Evolutionary conservation across 1,140 invertebrate genomes (phyloP), one percentile per base, ranked within the genome.

Genomic region (Drosophila murphyi): DNA sequence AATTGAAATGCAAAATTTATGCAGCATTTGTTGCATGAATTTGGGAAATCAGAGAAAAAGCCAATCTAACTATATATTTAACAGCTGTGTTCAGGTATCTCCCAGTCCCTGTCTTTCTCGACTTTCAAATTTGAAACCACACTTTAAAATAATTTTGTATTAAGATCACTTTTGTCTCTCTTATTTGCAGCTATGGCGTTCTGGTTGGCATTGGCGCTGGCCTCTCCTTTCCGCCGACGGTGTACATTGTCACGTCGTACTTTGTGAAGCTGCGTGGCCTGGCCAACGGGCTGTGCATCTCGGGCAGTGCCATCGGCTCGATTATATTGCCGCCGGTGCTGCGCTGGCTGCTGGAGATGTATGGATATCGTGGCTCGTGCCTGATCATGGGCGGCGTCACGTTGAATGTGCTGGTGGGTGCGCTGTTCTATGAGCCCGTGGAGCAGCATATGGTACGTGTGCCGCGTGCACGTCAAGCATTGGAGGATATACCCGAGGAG

Each of bases 191-290:
- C 93, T 97, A 96, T 93, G 96, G 96, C 48, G 94, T 96, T 8
- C 93, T 97, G 55, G 96, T 97, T n/a, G 96, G 96, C 50, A 95
- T 95, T 48, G 96, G 96, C 4, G 96, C 96, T 5, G 96, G 96
- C 0, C 92, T 97, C 34, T 95, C 96, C 0, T 97, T 97, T 92
- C 96, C 97, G 3, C 97, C 97, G 32, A 97, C 97, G 0, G 96
- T 98, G n/a, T 97, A 97, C 89, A 97, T 98, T 79, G 96, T 97
- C 47, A 97, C 96, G 5, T 96, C 96, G 47, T 98, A 98, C 92
- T 98, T 98, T 92, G 95, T 97, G 2, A 95, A 95, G 55, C 93
- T 96, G 37, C 93, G 97, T 50, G 97, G 97, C 3, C 93, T 98
- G 6, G 97, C 97, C 20, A 98, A 98, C 92, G 97, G 97, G 0